Evolutionary conservation across 2,888 invertebrate species (phyloP), one percentile per base, ranked within the genome.

Genomic region (Tolmerus cingulatus): DNA sequence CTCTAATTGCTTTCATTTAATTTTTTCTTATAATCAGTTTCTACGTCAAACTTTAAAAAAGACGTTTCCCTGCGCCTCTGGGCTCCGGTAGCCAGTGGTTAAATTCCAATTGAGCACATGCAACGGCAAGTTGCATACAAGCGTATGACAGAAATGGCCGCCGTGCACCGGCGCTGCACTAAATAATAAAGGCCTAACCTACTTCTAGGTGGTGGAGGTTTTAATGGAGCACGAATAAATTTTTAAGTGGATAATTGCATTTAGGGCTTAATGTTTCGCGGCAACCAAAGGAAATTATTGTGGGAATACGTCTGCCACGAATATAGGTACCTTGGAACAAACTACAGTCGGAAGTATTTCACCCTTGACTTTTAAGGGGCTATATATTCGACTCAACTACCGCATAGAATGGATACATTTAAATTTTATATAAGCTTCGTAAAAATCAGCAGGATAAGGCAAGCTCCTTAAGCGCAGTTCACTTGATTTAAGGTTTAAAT

Each of bases 181-280:
- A 55, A 81, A 81, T 81, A 81, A 81, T 81, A 81, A 46, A 51
- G 27, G 81, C 55, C 81, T 81, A 81, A 81, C 81, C 81, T 81
- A 81, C 81, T 81, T 81, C 55, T 27, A 55, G 30, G 81, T 30
- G 46, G 55, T 81, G n/a, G 81, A 46, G 81, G 81, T 81, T 81
- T 78, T 81, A 81, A 81, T 81, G 34, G 81, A 81, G 55, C 81
- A 51, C 81, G 81, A 81, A 81, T 55, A 81, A 81, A 81, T 81
- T 81, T 81, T 81, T 81, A 81, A 81, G 51, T 81, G 81, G 81
- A 81, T 81, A 81, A 81, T 81, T 81, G 81, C 81, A 81, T 81
- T 46, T 81, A 46, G 55, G 55, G 81, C 34, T 81, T 81, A 81
- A 81, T 51, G 46, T 81, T 46, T 16, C 55, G 81, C 5, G 55